Percentiles rank a stretch among this genome's conserved stretches.
These are phyloP conservation scores for Eurypyga helias DNA, from an alignment of 2,113 vertebrate species.

Conservation along the genomic window DNA sequence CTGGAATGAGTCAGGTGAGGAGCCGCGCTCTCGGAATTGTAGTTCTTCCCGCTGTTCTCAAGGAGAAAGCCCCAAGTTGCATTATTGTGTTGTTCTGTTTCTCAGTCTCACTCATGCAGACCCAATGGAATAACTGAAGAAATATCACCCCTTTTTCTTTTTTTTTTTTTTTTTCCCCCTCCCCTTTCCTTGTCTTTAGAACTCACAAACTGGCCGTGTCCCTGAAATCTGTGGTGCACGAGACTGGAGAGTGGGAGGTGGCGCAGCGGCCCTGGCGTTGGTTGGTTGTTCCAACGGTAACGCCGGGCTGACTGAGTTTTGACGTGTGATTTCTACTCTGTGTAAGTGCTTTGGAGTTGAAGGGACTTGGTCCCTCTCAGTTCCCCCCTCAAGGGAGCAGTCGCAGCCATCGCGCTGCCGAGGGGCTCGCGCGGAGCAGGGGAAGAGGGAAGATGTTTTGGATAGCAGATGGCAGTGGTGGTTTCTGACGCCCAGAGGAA, in stretches of 20 bases:
- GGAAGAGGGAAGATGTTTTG: neutral
- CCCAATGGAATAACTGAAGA: neutral
- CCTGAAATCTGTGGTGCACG: neutral
- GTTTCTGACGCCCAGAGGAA: neutral
- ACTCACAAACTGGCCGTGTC: neutral
- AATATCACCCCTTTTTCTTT: neutral
- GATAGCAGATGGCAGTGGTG: neutral
- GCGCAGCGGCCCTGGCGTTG: neutral
- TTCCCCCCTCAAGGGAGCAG: neutral
- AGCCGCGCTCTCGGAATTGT: accelerated
- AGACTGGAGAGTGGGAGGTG: neutral
- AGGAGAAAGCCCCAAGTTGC: neutral
- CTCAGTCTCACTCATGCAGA: neutral
- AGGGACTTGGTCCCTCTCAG: neutral
- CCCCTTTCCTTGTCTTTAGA: neutral
- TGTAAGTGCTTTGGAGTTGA: neutral
- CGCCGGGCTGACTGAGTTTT: neutral
- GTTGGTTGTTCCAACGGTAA: neutral
- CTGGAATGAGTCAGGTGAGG: neutral
- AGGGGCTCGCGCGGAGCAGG: neutral
- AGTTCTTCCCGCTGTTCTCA: neutral
- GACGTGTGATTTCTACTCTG: neutral
- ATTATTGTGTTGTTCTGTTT: neutral
- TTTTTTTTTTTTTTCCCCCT: neutral
- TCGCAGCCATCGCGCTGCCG: neutral